Conservation (phyloP, 2,797 vertebrate genomes). For the Poeciliopsis paucimaculata region DNA sequence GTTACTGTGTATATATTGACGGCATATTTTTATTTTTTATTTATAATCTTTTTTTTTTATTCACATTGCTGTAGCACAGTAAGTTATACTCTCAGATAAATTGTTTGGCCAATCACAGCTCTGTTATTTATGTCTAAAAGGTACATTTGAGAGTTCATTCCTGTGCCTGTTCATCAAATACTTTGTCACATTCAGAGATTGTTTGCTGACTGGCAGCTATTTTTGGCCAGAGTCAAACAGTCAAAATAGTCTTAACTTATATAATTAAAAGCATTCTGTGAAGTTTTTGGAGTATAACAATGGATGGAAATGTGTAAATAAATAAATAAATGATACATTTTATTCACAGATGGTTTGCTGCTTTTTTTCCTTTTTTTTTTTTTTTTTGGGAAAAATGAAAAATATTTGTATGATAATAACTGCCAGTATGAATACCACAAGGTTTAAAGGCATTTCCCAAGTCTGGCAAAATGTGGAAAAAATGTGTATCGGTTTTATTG, state of each 20-base stretch:
- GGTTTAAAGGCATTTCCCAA: not conserved
- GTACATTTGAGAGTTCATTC: conserved; percentile 71
- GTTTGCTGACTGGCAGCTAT: conserved; percentile 78
- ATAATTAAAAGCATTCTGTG: conserved; percentile 70
- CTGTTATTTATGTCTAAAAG: conserved; percentile 80
- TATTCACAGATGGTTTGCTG: conserved; percentile 62
- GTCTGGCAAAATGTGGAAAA: not conserved
- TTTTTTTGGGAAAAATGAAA: not conserved
- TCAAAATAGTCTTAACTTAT: conserved; percentile 79
- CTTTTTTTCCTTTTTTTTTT: not conserved
- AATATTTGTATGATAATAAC: not conserved
- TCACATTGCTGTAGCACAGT: conserved; percentile 81
- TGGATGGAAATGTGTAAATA: conserved; percentile 79
- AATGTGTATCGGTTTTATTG: not conserved
- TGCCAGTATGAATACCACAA: not conserved
- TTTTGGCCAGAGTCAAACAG: conserved; percentile 72
- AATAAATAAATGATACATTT: conserved; percentile 81
- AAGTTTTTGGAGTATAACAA: conserved; percentile 62
- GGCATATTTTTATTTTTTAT: conserved; percentile 82
- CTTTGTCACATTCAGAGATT: conserved; percentile 54
- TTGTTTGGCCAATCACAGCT: conserved; percentile 72
- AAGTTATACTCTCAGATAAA: conserved; percentile 83
- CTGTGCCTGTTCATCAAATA: conserved; percentile 63
- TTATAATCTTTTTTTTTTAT: conserved; percentile 77
- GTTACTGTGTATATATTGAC: conserved; percentile 94